Conservation (phyloP, 2,113 vertebrate genomes). For the Triplophysa siluroides region DNA sequence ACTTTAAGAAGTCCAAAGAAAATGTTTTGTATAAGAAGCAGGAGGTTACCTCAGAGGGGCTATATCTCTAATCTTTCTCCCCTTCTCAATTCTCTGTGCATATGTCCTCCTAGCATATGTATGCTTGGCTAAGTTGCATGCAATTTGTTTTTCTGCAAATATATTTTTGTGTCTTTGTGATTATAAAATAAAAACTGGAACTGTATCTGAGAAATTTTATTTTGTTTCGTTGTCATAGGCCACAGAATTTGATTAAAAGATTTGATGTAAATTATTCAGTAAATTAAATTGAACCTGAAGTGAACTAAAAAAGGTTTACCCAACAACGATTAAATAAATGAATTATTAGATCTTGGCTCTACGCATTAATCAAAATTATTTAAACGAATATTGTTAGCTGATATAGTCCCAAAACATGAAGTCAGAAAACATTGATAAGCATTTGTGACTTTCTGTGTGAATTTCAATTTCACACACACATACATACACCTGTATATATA, state of each 20-base stretch:
- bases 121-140: neutral
- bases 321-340: neutral
- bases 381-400: too few relatives aligned
- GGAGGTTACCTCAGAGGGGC: slow-evolving; percentile 94
- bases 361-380: too few relatives aligned
- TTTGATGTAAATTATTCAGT: too few relatives aligned
- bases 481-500: too few relatives aligned
- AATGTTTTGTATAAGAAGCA: slow-evolving; percentile 99
- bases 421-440: too few relatives aligned
- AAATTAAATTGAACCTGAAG: too few relatives aligned
- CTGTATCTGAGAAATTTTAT: neutral
- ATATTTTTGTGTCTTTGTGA: neutral
- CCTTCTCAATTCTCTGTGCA: slow-evolving; percentile 14
- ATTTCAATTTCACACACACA: too few relatives aligned
- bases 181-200: neutral
- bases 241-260: neutral
- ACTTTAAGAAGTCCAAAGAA: slow-evolving; percentile 99
- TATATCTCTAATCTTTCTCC: slow-evolving; percentile 70
- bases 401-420: too few relatives aligned
- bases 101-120: slow-evolving; percentile 36
- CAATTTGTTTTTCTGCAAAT: neutral
- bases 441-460: too few relatives aligned
- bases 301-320: too few relatives aligned
- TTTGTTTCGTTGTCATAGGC: neutral
- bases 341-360: neutral